Evolutionary conservation across 2,888 invertebrate species (phyloP), one percentile per base, ranked within the genome.

Genomic region (Vannuccia rotundouncinata): DNA sequence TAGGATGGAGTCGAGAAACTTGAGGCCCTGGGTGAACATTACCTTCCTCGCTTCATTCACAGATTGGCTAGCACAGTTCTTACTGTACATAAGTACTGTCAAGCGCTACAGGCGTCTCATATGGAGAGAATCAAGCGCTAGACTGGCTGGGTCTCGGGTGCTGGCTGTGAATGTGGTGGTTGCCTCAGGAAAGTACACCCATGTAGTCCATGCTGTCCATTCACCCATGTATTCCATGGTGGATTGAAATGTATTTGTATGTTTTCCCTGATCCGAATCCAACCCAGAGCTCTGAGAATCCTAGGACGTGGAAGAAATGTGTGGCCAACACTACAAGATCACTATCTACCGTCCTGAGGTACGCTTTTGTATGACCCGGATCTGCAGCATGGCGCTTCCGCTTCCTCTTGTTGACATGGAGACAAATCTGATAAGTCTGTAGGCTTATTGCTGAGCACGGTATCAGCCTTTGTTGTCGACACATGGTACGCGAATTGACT

Each of bases 321-420:
- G 73, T 73, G 73, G 73, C 73, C 73, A 73, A 73, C 73, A 73
- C 77, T 25, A 73, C 73, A 73, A 73, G 10, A 73, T 73, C 73
- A 73, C 73, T 73, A 73, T 73, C 73, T 73, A 73, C 73, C 5
- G 73, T 73, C 73, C 73, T 73, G 27, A 73, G 73, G 73, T 73
- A 73, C 73, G 73, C 73, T 27, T 73, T 73, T 27, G 27, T 73
- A 73, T 73, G 73, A 73, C 73, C 73, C 73, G 2, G 73, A 27
- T 73, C 73, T 10, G 73, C 73, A 73, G 73, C 73, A 73, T 73
- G 73, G 27, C 73, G 73, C 45, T 5, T 73, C 73, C 22, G 73
- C 73, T 73, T 73, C 73, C 73, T 73, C 73, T 73, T 73, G 73
- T 73, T 27, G 22, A 73, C 22, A 27, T 73, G 73, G 73, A 73